These are phyloP conservation scores for Ruditapes philippinarum DNA, from an alignment of 1,140 invertebrate genomes.

Conservation along the genomic window DNA sequence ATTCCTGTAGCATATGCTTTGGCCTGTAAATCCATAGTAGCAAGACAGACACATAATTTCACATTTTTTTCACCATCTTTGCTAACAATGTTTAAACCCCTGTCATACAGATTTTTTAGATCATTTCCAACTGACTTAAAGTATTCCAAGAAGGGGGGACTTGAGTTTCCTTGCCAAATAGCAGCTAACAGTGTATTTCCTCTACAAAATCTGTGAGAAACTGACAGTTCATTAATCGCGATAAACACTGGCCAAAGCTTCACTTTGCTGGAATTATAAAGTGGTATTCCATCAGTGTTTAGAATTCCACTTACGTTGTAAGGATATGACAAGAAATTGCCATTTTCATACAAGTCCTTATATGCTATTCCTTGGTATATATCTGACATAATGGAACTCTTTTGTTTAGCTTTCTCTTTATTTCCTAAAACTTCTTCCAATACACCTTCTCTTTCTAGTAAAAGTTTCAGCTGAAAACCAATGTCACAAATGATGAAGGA, in stretches of 20 bases:
- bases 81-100: background rate
- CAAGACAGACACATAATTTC: slow-evolving; percentile 42
- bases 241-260: slow-evolving; percentile 65
- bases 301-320: slow-evolving; percentile 40
- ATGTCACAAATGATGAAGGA: slow-evolving; percentile 35
- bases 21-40: slow-evolving; percentile 57
- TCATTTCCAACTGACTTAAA: slow-evolving; percentile 39
- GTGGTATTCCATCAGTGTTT: slow-evolving; percentile 60
- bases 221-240: slow-evolving; percentile 50
- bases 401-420: slow-evolving; percentile 15
- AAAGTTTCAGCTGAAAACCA: slow-evolving; percentile 20
- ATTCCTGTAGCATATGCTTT: slow-evolving; percentile 25
- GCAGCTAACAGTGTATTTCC: slow-evolving; percentile 49
- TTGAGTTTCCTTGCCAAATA: slow-evolving; percentile 48
- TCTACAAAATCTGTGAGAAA: slow-evolving; percentile 1
- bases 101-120: slow-evolving; percentile 29
- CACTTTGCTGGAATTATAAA: slow-evolving; percentile 44
- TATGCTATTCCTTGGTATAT: slow-evolving; percentile 45
- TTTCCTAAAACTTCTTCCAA: slow-evolving; percentile 17
- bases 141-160: slow-evolving; percentile 14
- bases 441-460: slow-evolving; percentile 34
- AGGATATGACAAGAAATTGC: background rate
- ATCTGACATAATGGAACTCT: background rate
- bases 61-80: slow-evolving; percentile 13
- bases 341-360: slow-evolving; percentile 5